These are phyloP conservation scores for Solea senegalensis DNA, from an alignment of 2,113 vertebrate species.

Conservation along the genomic window DNA sequence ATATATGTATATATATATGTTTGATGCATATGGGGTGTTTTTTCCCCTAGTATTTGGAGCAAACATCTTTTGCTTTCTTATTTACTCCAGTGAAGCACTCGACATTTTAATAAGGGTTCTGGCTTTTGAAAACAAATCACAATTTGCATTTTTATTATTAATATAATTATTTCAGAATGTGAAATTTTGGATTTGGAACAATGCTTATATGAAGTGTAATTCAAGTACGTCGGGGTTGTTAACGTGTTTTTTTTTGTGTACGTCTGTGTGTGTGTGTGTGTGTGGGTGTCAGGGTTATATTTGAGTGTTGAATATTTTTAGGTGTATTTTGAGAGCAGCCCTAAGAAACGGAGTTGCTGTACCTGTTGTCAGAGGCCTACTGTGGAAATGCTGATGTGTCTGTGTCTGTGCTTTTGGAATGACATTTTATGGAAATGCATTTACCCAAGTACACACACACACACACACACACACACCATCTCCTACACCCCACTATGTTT, in stretches of 20 bases:
- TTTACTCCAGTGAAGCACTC: background rate
- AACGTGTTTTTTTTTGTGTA: background rate
- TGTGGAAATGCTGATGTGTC: constrained; percentile 32
- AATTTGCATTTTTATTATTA: background rate
- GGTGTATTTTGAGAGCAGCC: constrained; percentile 22
- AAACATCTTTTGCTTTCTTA: background rate
- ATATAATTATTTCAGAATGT: background rate
- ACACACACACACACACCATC: background rate
- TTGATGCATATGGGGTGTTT: background rate
- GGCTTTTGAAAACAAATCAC: background rate
- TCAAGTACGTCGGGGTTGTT: background rate
- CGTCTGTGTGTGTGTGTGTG: background rate
- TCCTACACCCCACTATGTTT: constrained; percentile 38
- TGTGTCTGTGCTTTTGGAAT: constrained; percentile 32
- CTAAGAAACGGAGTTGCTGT: constrained; percentile 12
- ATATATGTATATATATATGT: background rate
- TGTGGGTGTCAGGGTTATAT: background rate
- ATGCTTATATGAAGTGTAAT: background rate
- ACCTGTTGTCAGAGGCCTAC: constrained; percentile 22
- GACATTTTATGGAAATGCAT: constrained; percentile 55
- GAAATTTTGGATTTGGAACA: background rate
- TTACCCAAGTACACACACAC: constrained; percentile 34
- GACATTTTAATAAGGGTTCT: background rate
- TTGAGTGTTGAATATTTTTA: constrained; percentile 3
- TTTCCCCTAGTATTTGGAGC: background rate